These are phyloP conservation scores for Palaemon carinicauda DNA, from an alignment of 1,140 invertebrate species.

Conservation along the genomic window DNA sequence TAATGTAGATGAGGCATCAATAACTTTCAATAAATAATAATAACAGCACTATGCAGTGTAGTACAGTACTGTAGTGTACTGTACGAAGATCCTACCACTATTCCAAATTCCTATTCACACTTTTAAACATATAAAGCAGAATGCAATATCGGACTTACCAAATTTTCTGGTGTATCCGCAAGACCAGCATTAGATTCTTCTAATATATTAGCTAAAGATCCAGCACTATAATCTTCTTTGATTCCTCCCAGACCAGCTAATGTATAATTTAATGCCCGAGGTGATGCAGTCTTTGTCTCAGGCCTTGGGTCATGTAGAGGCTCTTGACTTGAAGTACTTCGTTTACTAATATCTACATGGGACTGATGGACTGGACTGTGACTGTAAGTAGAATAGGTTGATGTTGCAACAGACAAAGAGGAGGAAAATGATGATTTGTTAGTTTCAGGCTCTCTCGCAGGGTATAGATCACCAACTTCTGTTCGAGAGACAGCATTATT, in stretches of 20 bases:
- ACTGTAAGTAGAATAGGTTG: too few species aligned
- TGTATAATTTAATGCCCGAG: slow-evolving; percentile 41
- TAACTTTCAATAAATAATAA: neutral
- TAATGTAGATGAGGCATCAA: too few species aligned
- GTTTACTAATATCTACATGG: too few species aligned
- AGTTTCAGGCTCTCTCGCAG: too few species aligned
- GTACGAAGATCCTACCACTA: too few species aligned
- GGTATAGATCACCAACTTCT: too few species aligned
- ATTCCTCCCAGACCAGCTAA: slow-evolving; percentile 34
- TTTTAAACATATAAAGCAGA: neutral
- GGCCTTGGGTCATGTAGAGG: slow-evolving; percentile 5
- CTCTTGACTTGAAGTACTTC: slow-evolving; percentile 30
- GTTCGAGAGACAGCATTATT: too few species aligned
- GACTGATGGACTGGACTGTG: neutral
- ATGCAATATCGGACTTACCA: neutral
- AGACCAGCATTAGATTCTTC: slow-evolving; percentile 29
- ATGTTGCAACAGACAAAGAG: neutral
- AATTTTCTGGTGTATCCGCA: slow-evolving; percentile 44
- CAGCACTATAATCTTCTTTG: neutral
- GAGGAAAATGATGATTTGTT: too few species aligned
- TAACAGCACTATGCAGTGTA: neutral
- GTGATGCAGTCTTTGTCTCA: slow-evolving; percentile 38
- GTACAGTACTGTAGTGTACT: too few species aligned
- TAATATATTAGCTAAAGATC: slow-evolving; percentile 24
- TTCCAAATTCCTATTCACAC: too few species aligned